These are phyloP conservation scores for Drosophila sturtevanti DNA, from an alignment of 1,140 invertebrate species.

Conservation along the genomic window DNA sequence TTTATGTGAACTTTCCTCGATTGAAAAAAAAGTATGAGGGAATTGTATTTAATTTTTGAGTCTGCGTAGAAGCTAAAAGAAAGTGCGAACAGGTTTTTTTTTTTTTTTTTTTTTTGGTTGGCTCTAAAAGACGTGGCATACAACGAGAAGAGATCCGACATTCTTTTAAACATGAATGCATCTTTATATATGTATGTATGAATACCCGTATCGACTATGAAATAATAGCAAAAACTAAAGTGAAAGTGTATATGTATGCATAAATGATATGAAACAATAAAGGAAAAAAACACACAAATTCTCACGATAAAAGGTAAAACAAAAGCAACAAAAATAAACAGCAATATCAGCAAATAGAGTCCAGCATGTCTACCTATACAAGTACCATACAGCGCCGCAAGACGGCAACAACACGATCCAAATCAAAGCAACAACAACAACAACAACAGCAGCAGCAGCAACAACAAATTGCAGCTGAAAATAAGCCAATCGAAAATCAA, in stretches of 20 bases:
- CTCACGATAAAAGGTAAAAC: conserved; percentile 16
- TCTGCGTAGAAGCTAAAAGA: conserved; percentile 32
- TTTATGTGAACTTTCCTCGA: conserved; percentile 63
- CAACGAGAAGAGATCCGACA: background rate
- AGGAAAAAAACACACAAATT: conserved; percentile 17
- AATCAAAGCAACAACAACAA: conserved; percentile 58
- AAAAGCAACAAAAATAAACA: background rate
- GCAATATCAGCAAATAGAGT: background rate
- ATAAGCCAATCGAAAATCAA: conserved; percentile 47
- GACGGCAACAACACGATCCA: conserved; percentile 51
- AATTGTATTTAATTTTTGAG: conserved; percentile 6
- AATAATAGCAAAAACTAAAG: background rate
- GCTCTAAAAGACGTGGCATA: background rate
- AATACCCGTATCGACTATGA: background rate
- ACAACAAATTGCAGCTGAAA: conserved; percentile 50
- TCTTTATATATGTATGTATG: background rate
- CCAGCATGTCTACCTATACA: conserved; percentile 61
- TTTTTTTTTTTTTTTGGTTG: background rate
- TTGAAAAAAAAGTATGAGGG: conserved; percentile 29
- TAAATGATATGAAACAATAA: conserved; percentile 9
- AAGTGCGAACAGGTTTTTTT: conserved; percentile 49
- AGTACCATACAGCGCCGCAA: conserved; percentile 70
- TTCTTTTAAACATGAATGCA: background rate
- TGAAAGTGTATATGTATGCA: background rate
- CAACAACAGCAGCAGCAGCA: conserved; percentile 39